Evolutionary conservation across 2,888 invertebrate genomes (phyloP).

Genomic region (Thymelicus sylvestris): DNA sequence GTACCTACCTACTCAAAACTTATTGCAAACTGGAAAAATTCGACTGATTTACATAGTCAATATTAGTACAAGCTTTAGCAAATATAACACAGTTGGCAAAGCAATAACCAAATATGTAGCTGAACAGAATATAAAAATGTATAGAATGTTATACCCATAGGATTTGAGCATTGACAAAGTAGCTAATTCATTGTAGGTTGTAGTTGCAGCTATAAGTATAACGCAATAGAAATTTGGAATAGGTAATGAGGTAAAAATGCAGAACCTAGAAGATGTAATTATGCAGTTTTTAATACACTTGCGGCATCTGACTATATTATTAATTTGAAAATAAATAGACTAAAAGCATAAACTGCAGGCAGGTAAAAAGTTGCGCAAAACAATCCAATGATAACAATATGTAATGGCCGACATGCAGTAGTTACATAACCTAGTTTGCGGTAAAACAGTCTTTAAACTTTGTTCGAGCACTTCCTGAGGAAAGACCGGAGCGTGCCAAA

Average conservation of each 20-base stretch:
- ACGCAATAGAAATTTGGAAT: too few relatives aligned
- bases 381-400: constrained; percentile 2
- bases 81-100: background rate
- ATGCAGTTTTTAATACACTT: too few relatives aligned
- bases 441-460: constrained; percentile 26
- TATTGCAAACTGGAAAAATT: background rate
- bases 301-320: background rate
- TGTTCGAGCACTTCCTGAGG: constrained; percentile 29
- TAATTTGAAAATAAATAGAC: background rate
- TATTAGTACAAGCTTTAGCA: background rate
- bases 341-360: background rate
- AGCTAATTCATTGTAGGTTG: background rate
- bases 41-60: background rate
- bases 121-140: background rate
- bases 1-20: too few relatives aligned
- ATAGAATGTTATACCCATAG: too few relatives aligned
- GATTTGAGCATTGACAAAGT: too few relatives aligned
- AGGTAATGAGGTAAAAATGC: too few relatives aligned
- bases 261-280: too few relatives aligned
- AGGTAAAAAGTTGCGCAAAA: constrained; percentile 28
- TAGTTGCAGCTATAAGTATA: background rate
- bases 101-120: background rate
- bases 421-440: constrained; percentile 30
- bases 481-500: constrained; percentile 32
- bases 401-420: constrained; percentile 9